Percentiles rank a stretch among this genome's conserved stretches.
These are phyloP conservation scores for Acrossocheilus fasciatus DNA, from an alignment of 2,797 vertebrate species.

Conservation along the genomic window DNA sequence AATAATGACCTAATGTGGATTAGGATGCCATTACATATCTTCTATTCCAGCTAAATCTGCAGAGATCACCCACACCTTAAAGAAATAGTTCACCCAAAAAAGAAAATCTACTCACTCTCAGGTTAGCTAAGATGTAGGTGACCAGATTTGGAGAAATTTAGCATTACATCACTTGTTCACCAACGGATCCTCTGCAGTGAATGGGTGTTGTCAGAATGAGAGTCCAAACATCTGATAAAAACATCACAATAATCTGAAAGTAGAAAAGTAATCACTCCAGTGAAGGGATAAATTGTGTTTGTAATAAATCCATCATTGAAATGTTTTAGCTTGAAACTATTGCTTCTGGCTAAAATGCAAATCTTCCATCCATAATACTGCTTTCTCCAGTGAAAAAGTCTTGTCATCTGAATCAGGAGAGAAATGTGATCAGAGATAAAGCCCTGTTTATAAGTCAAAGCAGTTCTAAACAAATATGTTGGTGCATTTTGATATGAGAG, in stretches of 20 bases:
- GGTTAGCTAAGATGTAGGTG: neutral
- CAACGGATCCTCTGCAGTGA: neutral
- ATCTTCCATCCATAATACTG: neutral
- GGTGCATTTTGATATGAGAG: neutral
- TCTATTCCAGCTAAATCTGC: neutral
- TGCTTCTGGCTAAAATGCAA: neutral
- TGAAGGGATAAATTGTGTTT: neutral
- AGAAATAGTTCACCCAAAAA: neutral
- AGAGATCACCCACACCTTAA: neutral
- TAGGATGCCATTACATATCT: neutral
- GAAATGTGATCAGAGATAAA: neutral
- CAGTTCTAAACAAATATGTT: neutral
- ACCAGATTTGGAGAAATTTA: neutral
- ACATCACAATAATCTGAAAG: neutral
- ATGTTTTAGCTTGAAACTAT: neutral
- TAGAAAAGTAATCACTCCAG: neutral
- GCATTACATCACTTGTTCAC: neutral
- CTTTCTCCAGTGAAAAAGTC: neutral
- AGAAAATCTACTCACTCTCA: neutral
- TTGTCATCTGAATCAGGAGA: neutral
- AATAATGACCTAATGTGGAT: neutral
- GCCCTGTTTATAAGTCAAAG: neutral
- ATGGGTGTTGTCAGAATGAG: neutral
- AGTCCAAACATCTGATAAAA: neutral
- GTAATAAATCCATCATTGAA: neutral